Base-by-base conservation (phyloP, 2,113 vertebrate species). In the Chelonoidis abingdonii region DNA sequence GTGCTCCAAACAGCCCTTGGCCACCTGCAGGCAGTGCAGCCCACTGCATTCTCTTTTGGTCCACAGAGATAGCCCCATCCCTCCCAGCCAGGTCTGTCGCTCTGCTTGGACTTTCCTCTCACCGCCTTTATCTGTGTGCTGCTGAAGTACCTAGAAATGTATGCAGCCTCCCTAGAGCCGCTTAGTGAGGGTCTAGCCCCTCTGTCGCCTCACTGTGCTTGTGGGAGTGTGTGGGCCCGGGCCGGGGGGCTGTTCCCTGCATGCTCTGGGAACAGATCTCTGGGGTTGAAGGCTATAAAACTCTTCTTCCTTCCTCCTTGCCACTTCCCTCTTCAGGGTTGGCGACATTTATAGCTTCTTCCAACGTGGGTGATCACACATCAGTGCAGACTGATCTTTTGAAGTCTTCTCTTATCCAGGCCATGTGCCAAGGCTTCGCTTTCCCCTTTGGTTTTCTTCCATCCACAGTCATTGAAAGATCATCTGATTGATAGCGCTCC, bases 331-430 rank as follows among this genome's bases (percentile, higher is more conserved):
- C 1, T 62, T 69, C 62, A n/a, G 7, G 16, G 35, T 8, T n/a
- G 35, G 31, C 16, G 0, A 9, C 62, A n/a, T 69, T 69, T 69
- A 69, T 19, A 69, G 35, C 17, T n/a, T 21, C 62, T 69, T 69
- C 62, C 62, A 69, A n/a, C n/a, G 4, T 1, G 9, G 8, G 35
- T n/a, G 31, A n/a, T 19, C 35, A 0, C 9, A 17, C 35, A n/a
- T 14, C 29, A 16, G 31, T 19, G 35, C 62, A 19, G 62, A n/a
- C 8, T 57, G 56, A 57, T 57, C 24, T n/a, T 69, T 8, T 69
- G 62, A 69, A 35, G 35, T 31, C 62, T n/a, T 8, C 14, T 8
- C 35, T 17, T n/a, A 69, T 9, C 17, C 4, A 4, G 62, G 8
- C 62, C 16, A 17, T n/a, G 14, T 8, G 16, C 16, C 7, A 12